These are phyloP conservation scores for Corella eumyota DNA, from an alignment of 23 tunicate species.

Conservation along the genomic window DNA sequence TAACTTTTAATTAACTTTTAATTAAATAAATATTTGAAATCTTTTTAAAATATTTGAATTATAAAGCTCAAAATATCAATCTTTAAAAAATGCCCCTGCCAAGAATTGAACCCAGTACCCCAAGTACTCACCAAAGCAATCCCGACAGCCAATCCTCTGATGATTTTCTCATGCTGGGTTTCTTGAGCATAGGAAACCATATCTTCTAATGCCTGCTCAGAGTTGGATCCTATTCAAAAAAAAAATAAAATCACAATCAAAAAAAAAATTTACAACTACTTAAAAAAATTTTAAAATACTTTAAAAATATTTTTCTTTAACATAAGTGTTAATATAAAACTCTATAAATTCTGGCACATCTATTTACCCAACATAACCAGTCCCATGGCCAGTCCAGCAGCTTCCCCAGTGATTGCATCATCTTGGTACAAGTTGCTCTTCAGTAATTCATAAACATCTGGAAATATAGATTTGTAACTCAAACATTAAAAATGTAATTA, in stretches of 20 bases:
- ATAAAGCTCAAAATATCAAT: no score
- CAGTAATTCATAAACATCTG: slow-evolving; percentile 79
- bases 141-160: slow-evolving; percentile 94
- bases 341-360: no score
- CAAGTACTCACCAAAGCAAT: slow-evolving; percentile 80
- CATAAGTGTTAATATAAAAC: no score
- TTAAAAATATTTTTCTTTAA: no score
- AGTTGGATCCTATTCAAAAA: slow-evolving; percentile 51
- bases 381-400: slow-evolving; percentile 99
- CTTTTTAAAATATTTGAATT: no score
- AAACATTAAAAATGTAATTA: background rate
- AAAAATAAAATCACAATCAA: background rate
- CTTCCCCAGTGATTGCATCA: slow-evolving; percentile 98
- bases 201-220: slow-evolving; percentile 67
- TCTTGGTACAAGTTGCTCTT: slow-evolving; percentile 87
- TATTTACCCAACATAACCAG: slow-evolving; percentile 97
- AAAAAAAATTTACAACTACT: no score
- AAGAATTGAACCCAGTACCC: no score
- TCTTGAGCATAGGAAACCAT: slow-evolving; percentile 95
- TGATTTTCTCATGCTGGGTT: slow-evolving; percentile 98
- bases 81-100: no score
- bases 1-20: no score
- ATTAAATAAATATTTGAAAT: no score
- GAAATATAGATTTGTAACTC: background rate
- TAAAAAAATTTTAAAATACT: no score